These are phyloP conservation scores for Aricia artaxerxes DNA, from an alignment of 2,888 invertebrate species.

Conservation along the genomic window DNA sequence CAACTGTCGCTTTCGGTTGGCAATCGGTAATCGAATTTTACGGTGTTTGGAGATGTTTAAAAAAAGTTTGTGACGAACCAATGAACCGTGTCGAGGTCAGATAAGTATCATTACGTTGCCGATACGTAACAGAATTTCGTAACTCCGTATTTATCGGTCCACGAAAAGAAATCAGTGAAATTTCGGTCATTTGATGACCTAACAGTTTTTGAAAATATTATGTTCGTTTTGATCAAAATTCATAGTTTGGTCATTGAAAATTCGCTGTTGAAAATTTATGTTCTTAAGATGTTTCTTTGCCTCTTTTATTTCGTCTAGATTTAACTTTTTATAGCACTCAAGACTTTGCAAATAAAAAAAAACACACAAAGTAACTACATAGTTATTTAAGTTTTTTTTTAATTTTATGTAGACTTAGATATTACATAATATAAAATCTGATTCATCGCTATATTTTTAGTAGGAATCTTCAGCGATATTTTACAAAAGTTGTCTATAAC, in stretches of 20 bases:
- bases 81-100: constrained; percentile 56
- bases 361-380: too few species aligned
- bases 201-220: constrained; percentile 1
- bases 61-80: constrained; percentile 57
- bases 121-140: constrained; percentile 38
- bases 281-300: too few species aligned
- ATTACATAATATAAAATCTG: neutral
- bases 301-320: too few species aligned
- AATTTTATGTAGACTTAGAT: too few species aligned
- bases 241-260: too few species aligned
- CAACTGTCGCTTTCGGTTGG: constrained; percentile 64
- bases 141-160: constrained; percentile 30
- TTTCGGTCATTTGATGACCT: neutral
- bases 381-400: too few species aligned
- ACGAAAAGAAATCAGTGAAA: constrained; percentile 30
- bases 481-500: constrained; percentile 48
- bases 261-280: too few species aligned
- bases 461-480: neutral
- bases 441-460: neutral
- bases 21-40: constrained; percentile 67
- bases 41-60: constrained; percentile 62
- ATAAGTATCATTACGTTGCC: constrained; percentile 46
- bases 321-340: too few species aligned
- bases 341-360: too few species aligned
- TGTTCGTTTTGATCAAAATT: too few species aligned